Percentiles rank a stretch among this genome's conserved stretches.
phyloP scores from a whole-genome alignment of 2,888 invertebrate genomes.

The Rhagium mordax region DNA sequence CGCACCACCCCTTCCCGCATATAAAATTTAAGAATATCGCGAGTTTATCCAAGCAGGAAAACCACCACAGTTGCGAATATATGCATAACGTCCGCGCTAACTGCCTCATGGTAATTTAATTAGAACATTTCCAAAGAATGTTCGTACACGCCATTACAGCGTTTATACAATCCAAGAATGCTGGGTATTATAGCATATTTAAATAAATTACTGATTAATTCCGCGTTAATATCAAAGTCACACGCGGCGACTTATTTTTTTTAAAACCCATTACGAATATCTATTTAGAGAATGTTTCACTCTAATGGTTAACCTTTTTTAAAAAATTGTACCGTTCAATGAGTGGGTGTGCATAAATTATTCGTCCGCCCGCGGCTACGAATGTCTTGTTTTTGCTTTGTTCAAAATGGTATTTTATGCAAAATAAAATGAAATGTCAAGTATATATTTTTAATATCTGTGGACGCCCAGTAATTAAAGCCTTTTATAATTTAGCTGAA shows the following conservation, averaged over 20 bases:
- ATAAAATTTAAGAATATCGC: too few species aligned
- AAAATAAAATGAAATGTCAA: background rate
- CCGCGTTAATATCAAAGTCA: background rate
- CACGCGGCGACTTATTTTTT: background rate
- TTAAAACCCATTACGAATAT: background rate
- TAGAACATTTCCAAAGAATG: background rate
- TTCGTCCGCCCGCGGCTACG: background rate
- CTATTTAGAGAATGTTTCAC: background rate
- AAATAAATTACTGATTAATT: background rate
- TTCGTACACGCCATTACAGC: background rate
- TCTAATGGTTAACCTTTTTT: background rate
- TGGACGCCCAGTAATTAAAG: background rate
- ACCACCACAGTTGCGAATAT: too few species aligned
- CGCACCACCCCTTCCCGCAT: too few species aligned
- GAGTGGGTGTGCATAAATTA: background rate
- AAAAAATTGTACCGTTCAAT: background rate
- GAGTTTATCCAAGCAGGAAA: too few species aligned
- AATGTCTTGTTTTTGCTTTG: background rate
- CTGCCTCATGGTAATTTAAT: background rate
- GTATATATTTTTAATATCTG: background rate
- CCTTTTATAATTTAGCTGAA: background rate
- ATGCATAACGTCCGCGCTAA: too few species aligned
- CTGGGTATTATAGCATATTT: background rate
- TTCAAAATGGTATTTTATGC: background rate
- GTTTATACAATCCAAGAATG: background rate